Percentiles rank a stretch among this genome's conserved stretches.
Evolutionary conservation across 2,888 invertebrate genomes (phyloP).

Genomic region (Hemicrepidius hirtus): DNA sequence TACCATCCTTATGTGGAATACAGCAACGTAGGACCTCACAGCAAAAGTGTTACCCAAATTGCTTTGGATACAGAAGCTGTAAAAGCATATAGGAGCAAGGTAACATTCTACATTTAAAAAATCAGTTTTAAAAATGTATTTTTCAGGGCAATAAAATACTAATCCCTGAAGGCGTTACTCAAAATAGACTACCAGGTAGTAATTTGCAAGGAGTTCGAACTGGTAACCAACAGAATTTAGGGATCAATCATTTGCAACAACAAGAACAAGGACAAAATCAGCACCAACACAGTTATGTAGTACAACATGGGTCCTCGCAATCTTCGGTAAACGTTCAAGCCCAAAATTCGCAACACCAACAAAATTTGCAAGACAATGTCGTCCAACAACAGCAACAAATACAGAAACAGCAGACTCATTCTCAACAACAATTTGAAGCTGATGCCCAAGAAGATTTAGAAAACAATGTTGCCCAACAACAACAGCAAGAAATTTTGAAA

Average conservation of each 20-base stretch:
- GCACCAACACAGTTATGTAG: background rate
- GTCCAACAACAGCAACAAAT: background rate
- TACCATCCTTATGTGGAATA: constrained; percentile 79
- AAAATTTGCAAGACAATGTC: background rate
- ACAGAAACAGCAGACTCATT: background rate
- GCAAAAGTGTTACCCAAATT: constrained; percentile 73
- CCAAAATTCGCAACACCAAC: too few species aligned
- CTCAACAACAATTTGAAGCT: too few species aligned
- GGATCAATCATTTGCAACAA: background rate
- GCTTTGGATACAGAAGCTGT: constrained; percentile 76
- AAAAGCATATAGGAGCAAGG: constrained; percentile 68
- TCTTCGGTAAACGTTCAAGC: too few species aligned
- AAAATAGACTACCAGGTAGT: background rate
- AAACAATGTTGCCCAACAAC: background rate
- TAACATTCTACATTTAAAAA: constrained; percentile 33
- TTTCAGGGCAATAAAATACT: background rate
- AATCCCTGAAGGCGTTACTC: background rate
- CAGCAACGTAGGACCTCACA: constrained; percentile 73
- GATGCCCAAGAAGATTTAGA: too few species aligned
- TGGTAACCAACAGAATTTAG: background rate
- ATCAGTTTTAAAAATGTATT: background rate
- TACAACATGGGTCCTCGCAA: too few species aligned
- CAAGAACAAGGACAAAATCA: background rate
- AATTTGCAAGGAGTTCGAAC: background rate
- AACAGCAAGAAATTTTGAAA: background rate